A percentile compares a stretch with the other conserved stretches of the same genome.
phyloP scores from a whole-genome alignment of 1,140 invertebrate genomes.

The Drosophila biarmipes region DNA sequence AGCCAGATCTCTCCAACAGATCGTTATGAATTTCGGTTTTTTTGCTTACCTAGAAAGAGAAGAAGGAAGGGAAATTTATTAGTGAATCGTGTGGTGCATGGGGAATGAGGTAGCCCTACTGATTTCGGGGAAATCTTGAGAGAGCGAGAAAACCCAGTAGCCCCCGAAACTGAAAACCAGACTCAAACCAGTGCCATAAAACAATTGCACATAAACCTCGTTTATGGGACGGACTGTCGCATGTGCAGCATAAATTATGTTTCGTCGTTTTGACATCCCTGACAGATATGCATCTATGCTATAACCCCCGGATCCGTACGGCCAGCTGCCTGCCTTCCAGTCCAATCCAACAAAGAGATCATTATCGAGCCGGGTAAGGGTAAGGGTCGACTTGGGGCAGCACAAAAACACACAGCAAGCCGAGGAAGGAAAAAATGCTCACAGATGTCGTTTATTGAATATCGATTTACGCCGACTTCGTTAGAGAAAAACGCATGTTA shows the following conservation, averaged over 20 bases:
- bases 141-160: conserved; percentile 30
- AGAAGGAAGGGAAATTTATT: conserved; percentile 41
- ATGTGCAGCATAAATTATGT: conserved; percentile 76
- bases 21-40: conserved; percentile 8
- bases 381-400: conserved; percentile 42
- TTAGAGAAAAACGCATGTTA: conserved; percentile 77
- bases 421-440: conserved; percentile 64
- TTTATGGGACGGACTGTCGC: conserved; percentile 60
- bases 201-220: conserved; percentile 54
- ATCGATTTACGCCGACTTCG: conserved; percentile 81
- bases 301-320: conserved; percentile 37
- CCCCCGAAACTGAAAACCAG: conserved; percentile 18
- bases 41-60: conserved; percentile 71
- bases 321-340: conserved; percentile 35
- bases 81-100: conserved; percentile 45
- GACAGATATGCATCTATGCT: conserved; percentile 73
- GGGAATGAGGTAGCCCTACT: conserved; percentile 27
- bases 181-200: conserved; percentile 47
- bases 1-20: conserved; percentile 11
- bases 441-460: conserved; percentile 84
- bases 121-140: conserved; percentile 35
- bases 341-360: conserved; percentile 69
- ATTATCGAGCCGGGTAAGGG: conserved; percentile 63
- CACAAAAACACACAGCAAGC: conserved; percentile 16
- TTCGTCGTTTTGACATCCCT: conserved; percentile 73